Evolutionary conservation across 1,140 invertebrate genomes (phyloP).

Genomic region (Calephelis nemesis): DNA sequence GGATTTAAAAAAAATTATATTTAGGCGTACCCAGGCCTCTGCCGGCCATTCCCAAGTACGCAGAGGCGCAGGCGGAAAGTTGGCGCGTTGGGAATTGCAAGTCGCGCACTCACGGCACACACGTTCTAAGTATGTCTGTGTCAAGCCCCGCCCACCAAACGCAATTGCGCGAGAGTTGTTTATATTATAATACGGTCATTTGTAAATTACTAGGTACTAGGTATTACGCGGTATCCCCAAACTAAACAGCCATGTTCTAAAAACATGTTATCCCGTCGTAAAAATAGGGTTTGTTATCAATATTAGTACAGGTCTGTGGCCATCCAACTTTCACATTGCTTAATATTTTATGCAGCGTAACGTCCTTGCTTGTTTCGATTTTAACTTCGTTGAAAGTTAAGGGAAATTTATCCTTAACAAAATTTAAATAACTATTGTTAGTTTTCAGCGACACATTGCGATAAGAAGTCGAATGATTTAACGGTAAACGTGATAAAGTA

Average conservation of each 20-base stretch:
- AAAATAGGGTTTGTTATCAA: no score
- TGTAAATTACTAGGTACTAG: constrained; percentile 35
- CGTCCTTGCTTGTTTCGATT: constrained; percentile 24
- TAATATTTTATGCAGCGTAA: constrained; percentile 32
- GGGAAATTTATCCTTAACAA: constrained; percentile 21
- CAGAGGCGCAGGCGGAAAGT: no score
- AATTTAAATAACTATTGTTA: constrained; percentile 18
- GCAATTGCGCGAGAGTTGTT: constrained; percentile 50
- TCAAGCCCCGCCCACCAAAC: constrained; percentile 78
- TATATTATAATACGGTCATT: constrained; percentile 35
- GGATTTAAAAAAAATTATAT: constrained; percentile 74
- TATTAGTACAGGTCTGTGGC: constrained; percentile 21
- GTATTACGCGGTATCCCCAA: constrained; percentile 17
- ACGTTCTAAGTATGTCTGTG: constrained; percentile 59
- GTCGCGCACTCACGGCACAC: constrained; percentile 49
- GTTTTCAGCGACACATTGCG: not conserved
- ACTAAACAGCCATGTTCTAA: constrained; percentile 29
- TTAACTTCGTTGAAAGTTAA: constrained; percentile 26
- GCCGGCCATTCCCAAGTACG: no score
- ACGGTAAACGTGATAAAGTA: not conserved
- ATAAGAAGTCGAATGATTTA: not conserved
- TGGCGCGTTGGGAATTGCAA: no score
- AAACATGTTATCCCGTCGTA: constrained; percentile 4
- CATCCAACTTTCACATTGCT: constrained; percentile 33
- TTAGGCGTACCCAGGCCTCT: constrained; percentile 62